Base-by-base conservation (phyloP, 2,113 vertebrate genomes). In the Ameiurus melas region DNA sequence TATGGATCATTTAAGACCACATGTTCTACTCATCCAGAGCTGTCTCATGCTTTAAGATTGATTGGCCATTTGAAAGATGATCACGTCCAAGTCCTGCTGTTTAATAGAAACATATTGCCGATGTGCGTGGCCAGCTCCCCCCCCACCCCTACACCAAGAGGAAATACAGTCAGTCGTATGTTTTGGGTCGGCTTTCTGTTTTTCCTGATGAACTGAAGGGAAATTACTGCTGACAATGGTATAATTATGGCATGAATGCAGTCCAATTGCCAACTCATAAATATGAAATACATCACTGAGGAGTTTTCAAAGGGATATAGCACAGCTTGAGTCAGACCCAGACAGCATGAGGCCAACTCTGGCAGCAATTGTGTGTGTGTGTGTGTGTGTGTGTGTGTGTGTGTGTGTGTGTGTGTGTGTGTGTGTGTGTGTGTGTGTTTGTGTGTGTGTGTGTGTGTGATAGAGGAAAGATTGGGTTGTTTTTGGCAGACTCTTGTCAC, bases 231-330 rank as follows among this genome's bases (percentile, higher is more conserved):
- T 88, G 88, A 91, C 85, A 77, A 80, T 79, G 68, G 70, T 80
- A 84, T 89, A 88, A 91, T 86, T 91, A 90, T 80, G 73, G 88
- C 86, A 88, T 87, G 84, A 87, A 87, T 86, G 64, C 83, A 83
- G 81, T 85, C 85, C 87, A 39, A 58, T 83, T 80, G 89, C 87
- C 88, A 90, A 87, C 79, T 90, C 60, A 80, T 89, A 90, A 90
- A 89, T 89, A 88, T 86, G 84, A 90, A 88, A 90, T 83, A 70
- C 19, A 82, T 89, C 86, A 89, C 73, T 70, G n/a, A 86, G 73
- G 71, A 14, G 43, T 83, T 85, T 90, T 87, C 88, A 91, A 91
- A 91, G 87, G 43, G 77, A 85, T 80, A 83, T 81, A 57, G 19
- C 86, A 83, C 87, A 85, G 78, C 73, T 86, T 90, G 87, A 89